Percentiles rank a stretch among this genome's conserved stretches.
These are phyloP conservation scores for Bambusicola thoracicus DNA, from an alignment of 2,113 vertebrate genomes.

Conservation along the genomic window DNA sequence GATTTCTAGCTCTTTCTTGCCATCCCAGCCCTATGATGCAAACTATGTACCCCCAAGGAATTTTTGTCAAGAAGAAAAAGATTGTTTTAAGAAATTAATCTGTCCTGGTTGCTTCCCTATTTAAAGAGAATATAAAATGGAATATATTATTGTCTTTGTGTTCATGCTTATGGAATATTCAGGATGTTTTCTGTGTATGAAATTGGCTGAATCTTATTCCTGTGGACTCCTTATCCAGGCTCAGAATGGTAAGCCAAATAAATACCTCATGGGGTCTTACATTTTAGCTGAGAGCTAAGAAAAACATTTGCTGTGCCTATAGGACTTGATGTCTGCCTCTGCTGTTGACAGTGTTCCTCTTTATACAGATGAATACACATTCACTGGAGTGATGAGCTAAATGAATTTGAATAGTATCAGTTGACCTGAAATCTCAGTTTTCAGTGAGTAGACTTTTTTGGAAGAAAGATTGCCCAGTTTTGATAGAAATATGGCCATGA, in stretches of 20 bases:
- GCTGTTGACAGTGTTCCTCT: neutral
- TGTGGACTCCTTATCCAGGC: neutral
- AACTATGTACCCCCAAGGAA: neutral
- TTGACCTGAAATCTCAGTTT: neutral
- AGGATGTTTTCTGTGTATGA: neutral
- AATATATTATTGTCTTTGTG: neutral
- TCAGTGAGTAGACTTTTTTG: neutral
- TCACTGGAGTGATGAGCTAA: neutral
- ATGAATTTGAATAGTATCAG: neutral
- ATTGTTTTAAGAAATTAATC: neutral
- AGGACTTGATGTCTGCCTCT: neutral
- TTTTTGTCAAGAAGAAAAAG: neutral
- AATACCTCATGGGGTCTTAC: neutral
- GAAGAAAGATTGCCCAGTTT: neutral
- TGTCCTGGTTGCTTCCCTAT: fast-evolving
- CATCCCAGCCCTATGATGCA: neutral
- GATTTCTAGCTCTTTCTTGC: neutral
- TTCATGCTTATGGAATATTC: neutral
- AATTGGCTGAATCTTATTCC: neutral
- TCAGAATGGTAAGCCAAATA: neutral
- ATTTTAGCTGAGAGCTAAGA: neutral
- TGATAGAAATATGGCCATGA: neutral
- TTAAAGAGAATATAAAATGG: neutral
- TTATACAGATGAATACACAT: neutral
- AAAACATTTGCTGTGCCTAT: neutral